phyloP scores from a whole-genome alignment of 1,140 invertebrate species.

The Drosophila littoralis region DNA sequence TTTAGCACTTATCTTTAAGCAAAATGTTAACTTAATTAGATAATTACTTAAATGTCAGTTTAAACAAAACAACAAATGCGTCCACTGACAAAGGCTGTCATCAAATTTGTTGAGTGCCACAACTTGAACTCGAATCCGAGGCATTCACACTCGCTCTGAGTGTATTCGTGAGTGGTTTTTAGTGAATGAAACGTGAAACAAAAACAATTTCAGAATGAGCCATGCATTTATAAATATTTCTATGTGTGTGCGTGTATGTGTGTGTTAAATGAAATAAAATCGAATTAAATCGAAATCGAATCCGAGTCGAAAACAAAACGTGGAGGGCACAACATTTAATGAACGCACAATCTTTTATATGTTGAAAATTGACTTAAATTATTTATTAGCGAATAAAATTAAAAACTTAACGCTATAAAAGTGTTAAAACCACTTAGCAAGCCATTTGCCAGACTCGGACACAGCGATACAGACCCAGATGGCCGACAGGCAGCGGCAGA shows the following conservation, averaged over 20 bases:
- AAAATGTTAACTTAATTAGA: constrained; percentile 83
- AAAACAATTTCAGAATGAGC: constrained; percentile 35
- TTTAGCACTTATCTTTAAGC: constrained; percentile 82
- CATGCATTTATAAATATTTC: constrained; percentile 12
- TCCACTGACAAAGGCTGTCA: constrained; percentile 55
- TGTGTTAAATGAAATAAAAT: constrained; percentile 40
- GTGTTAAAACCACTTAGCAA: constrained; percentile 84
- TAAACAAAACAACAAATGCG: constrained; percentile 75
- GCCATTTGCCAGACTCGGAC: constrained; percentile 69
- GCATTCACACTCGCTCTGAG: constrained; percentile 22
- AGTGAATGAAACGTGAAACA: constrained; percentile 60
- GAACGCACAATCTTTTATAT: constrained; percentile 76
- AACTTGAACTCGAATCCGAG: constrained; percentile 34
- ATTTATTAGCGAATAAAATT: constrained; percentile 83
- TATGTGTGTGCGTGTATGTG: neutral
- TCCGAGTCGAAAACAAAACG: constrained; percentile 61
- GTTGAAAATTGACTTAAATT: constrained; percentile 80
- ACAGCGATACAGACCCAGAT: neutral
- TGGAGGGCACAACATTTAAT: constrained; percentile 63
- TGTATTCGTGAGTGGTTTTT: constrained; percentile 28
- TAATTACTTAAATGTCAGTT: constrained; percentile 82
- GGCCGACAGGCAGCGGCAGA: neutral
- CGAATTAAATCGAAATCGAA: constrained; percentile 58
- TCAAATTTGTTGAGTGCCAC: constrained; percentile 47
- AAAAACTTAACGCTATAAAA: constrained; percentile 84